Evolutionary conservation across 2,797 vertebrate species (phyloP), one percentile per base, ranked within the genome.

Genomic region (Melanogrammus aeglefinus): DNA sequence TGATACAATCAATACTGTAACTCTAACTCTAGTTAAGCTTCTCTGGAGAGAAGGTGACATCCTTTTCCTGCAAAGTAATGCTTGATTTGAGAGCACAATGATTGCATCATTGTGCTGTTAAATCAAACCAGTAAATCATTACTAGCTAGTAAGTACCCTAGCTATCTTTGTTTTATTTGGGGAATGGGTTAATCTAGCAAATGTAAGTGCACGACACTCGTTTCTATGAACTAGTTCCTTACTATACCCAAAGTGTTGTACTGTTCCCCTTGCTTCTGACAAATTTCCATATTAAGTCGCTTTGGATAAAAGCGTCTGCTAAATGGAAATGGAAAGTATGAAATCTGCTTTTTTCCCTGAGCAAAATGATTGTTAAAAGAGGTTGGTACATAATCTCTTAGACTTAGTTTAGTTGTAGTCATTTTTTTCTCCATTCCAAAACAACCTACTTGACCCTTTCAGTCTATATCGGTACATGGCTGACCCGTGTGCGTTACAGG

Each of bases 401-500:
- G 10, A 44, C 12, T 13, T 13, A 3, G 2, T 47, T 47, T 3
- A 5, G 44, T 47, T 47, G 31, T 47, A 57, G 18, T 57, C 7
- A 7, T 21, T 57, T n/a, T n/a, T 57, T 57, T 57, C 1, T 57
- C 51, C 13, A n/a, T 27, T 38, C 8, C 36, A 38, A 38, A 38
- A 39, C 24, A 69, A 24, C 63, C 9, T 27, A 27, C 12, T 24
- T 27, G 63, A 27, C 63, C 2, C 12, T 21, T 18, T 57, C 57
- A 24, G 16, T 63, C 57, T 51, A 5, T 51, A 21, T 72, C 6
- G 35, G 6, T 18, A 18, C 33, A 10, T 72, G 24, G 57, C 57
- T 24, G 57, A 63, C 21, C 57, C 57, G 1, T 63, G 12, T 78
- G 74, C 74, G 51, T 77, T 35, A 0, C 90, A 99, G 97, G 97